Percentiles rank a stretch among this genome's conserved stretches.
These are phyloP conservation scores for Pogona vitticeps DNA, from an alignment of 2,113 vertebrate species.

Conservation along the genomic window DNA sequence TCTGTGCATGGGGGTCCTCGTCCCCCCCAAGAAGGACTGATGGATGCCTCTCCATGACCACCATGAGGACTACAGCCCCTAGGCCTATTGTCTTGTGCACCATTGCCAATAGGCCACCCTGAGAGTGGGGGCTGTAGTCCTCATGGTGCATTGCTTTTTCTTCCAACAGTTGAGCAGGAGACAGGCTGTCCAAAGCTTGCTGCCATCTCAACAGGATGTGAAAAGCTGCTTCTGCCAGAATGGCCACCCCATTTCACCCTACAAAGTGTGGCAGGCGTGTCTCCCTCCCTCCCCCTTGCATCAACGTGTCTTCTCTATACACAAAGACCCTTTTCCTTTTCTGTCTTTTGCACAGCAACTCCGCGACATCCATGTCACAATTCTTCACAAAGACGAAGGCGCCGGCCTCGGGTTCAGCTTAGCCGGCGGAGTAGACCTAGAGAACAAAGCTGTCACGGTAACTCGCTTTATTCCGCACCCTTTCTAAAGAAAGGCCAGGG, in stretches of 20 bases:
- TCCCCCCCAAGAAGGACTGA: too few relatives aligned
- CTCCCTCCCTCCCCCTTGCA: too few relatives aligned
- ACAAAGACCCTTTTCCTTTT: not conserved
- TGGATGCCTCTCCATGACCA: too few relatives aligned
- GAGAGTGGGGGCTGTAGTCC: too few relatives aligned
- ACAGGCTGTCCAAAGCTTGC: not conserved
- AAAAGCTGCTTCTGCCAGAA: not conserved
- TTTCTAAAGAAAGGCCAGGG: not conserved
- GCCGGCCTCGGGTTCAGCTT: conserved; percentile 92
- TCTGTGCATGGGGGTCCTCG: too few relatives aligned
- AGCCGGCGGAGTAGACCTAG: conserved; percentile 90
- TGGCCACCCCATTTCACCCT: not conserved
- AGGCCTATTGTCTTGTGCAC: too few relatives aligned
- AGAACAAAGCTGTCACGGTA: conserved; percentile 89
- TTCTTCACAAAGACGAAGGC: conserved; percentile 93
- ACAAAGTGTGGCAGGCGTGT: too few relatives aligned
- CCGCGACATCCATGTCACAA: conserved; percentile 87
- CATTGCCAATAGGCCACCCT: too few relatives aligned
- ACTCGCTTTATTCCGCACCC: conserved; percentile 60
- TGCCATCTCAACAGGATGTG: not conserved
- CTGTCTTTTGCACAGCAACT: conserved; percentile 81
- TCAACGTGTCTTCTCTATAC: too few relatives aligned
- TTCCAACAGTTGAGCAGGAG: not conserved
- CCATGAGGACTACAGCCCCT: too few relatives aligned
- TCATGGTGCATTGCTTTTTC: too few relatives aligned